These are phyloP conservation scores for Caenorhabditis japonica DNA, from an alignment of 2,888 invertebrate species.

Conservation along the genomic window DNA sequence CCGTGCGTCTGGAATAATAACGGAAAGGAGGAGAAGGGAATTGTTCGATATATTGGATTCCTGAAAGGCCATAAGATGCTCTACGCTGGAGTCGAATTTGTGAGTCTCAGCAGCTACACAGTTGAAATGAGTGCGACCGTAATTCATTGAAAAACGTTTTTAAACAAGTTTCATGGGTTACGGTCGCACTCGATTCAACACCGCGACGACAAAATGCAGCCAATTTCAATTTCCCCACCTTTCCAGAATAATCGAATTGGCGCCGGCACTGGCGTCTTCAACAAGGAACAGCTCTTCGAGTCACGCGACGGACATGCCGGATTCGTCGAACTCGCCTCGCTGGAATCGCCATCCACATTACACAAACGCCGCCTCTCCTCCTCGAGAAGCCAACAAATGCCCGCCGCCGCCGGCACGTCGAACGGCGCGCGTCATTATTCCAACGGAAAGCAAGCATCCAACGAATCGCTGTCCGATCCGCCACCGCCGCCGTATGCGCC, in stretches of 20 bases:
- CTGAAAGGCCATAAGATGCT: slow-evolving; percentile 79
- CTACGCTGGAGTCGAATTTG: slow-evolving; percentile 81
- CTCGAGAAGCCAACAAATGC: slow-evolving; percentile 32
- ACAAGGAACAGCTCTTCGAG: slow-evolving; percentile 79
- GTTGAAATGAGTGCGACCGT: too few relatives aligned
- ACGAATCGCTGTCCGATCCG: slow-evolving; percentile 40
- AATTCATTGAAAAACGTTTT: too few relatives aligned
- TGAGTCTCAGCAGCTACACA: too few relatives aligned
- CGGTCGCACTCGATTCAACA: too few relatives aligned
- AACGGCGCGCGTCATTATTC: slow-evolving; percentile 13
- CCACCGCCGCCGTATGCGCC: slow-evolving; percentile 48
- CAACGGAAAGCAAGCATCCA: slow-evolving; percentile 23
- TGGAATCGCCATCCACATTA: slow-evolving; percentile 33
- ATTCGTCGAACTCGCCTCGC: slow-evolving; percentile 79
- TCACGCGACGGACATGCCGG: slow-evolving; percentile 79
- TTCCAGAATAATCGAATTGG: slow-evolving; percentile 80
- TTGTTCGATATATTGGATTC: slow-evolving; percentile 80
- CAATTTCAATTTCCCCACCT: not conserved
- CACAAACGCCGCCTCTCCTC: slow-evolving; percentile 39
- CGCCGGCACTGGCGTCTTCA: slow-evolving; percentile 80
- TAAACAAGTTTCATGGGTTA: too few relatives aligned
- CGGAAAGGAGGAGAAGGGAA: slow-evolving; percentile 79
- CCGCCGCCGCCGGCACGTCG: slow-evolving; percentile 26
- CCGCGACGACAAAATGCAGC: not conserved
- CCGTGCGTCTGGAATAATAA: slow-evolving; percentile 80